Percentiles rank a stretch among this genome's conserved stretches.
phyloP scores from a whole-genome alignment of 2,113 vertebrate species.

The Rhinopomastus cyanomelas region DNA sequence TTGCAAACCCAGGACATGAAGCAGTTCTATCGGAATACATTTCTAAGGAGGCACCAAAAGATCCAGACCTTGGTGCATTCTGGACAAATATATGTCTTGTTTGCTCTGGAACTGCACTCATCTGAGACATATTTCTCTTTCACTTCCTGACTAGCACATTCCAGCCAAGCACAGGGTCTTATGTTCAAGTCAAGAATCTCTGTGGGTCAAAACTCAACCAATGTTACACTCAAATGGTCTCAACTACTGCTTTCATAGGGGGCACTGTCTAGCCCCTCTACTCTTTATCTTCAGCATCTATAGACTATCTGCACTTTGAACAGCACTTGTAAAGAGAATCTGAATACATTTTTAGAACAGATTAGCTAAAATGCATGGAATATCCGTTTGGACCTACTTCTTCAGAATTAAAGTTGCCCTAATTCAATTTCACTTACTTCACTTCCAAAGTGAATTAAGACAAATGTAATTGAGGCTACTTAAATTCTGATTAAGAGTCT shows the following conservation, averaged over 20 bases:
- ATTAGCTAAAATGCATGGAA: constrained; percentile 10
- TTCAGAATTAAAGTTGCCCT: constrained; percentile 35
- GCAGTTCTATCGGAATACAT: background rate
- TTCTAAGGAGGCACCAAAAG: background rate
- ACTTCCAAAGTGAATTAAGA: constrained; percentile 57
- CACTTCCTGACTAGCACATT: background rate
- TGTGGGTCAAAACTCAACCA: background rate
- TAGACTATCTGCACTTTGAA: background rate
- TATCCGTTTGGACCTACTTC: constrained; percentile 26
- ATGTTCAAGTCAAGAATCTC: background rate
- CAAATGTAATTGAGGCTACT: constrained; percentile 56
- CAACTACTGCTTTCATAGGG: background rate
- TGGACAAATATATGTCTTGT: background rate
- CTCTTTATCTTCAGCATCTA: background rate
- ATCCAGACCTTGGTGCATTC: background rate
- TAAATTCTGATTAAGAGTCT: constrained; percentile 63
- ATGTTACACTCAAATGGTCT: background rate
- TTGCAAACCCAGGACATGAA: background rate
- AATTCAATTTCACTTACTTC: constrained; percentile 56
- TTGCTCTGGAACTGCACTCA: background rate
- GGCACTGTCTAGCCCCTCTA: background rate
- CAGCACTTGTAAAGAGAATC: background rate
- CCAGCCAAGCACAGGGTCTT: background rate
- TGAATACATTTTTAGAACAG: background rate
- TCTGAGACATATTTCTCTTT: background rate